Conservation (phyloP, 2,797 vertebrate genomes). For the Holocentrus rufus region DNA sequence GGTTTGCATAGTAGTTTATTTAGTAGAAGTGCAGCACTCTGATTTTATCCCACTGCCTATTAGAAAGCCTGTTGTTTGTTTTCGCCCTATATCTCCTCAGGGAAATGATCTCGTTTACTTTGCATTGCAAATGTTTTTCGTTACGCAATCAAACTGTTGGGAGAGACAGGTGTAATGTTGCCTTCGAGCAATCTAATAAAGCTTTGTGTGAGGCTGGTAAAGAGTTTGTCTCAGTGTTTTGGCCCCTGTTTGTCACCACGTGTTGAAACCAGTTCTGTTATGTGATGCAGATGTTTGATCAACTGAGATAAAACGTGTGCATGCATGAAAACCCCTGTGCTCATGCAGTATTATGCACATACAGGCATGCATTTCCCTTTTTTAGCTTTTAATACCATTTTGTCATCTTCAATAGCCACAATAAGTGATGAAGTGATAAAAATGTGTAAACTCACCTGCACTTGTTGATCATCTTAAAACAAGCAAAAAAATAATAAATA, state of each 20-base stretch:
- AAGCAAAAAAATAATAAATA: too few relatives aligned
- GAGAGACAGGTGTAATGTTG: constrained; percentile 56
- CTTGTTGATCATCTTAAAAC: too few relatives aligned
- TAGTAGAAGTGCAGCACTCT: constrained; percentile 49
- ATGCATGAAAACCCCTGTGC: background rate
- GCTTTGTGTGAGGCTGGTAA: constrained; percentile 24
- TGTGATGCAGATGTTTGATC: background rate
- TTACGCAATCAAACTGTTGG: constrained; percentile 44
- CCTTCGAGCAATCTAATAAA: constrained; percentile 34
- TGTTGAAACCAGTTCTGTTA: background rate
- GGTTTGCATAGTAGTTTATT: background rate
- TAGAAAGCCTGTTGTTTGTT: constrained; percentile 17
- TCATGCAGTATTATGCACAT: background rate
- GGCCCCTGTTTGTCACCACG: background rate
- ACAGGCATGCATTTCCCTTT: too few relatives aligned
- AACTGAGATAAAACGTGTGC: background rate
- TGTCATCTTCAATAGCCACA: too few relatives aligned
- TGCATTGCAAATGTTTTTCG: constrained; percentile 73
- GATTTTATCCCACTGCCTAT: constrained; percentile 46
- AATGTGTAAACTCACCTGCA: too few relatives aligned
- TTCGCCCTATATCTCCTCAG: background rate
- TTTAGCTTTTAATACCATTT: too few relatives aligned
- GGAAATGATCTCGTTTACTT: constrained; percentile 50
- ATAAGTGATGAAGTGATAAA: too few relatives aligned
- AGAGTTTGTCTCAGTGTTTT: constrained; percentile 16